Evolutionary conservation across 2,888 invertebrate species (phyloP), one percentile per base, ranked within the genome.

Genomic region (Hirtodrosophila cameraria): DNA sequence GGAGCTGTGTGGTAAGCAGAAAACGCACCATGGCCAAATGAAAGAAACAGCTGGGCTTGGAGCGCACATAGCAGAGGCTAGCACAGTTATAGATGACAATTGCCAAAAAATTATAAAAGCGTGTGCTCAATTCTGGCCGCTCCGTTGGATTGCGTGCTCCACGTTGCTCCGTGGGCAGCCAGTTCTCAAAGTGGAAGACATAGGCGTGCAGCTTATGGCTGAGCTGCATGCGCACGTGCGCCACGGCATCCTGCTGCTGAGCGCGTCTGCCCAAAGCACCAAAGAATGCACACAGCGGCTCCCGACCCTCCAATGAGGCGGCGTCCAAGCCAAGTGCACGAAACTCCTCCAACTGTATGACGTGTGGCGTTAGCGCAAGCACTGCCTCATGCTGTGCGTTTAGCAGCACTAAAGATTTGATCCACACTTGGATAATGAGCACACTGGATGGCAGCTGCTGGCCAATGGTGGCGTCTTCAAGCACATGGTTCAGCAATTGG

Each of bases 1-100:
- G 89, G 53, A 93, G 83, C 35, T 91, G 89, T 0, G 90, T 89
- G 9, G 93, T 92, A 25, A 93, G 80, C n/a, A 93, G 85, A 45
- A 93, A 90, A 0, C 91, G 86, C 16, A 92, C 90, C 33, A 93
- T 89, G 18, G 93, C 89, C 52, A 91, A 88, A 50, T 92, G 92
- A 28, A 93, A 91, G 38, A 92, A 90, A 57, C 92, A 92, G 33
- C 88, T 91, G 6, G 89, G 82, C 48, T 85, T 86, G 49, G 90
- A 89, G 49, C 89, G 86, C 3, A 87, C 69, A 31, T 91, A 91
- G 2, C 89, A 86, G 13, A 91, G 78, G 2, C 79, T 72, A 0
- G 90, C 81, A 38, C 91, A 91, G 43, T 91, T 90, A 41, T 88
- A 90, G 12, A 91, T 88, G 12, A 90, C 90, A 55, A 90, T 88